A percentile compares a stretch with the other conserved stretches of the same genome.
Conservation (phyloP, 2,113 vertebrate species). For the Heterochromis multidens region DNA sequence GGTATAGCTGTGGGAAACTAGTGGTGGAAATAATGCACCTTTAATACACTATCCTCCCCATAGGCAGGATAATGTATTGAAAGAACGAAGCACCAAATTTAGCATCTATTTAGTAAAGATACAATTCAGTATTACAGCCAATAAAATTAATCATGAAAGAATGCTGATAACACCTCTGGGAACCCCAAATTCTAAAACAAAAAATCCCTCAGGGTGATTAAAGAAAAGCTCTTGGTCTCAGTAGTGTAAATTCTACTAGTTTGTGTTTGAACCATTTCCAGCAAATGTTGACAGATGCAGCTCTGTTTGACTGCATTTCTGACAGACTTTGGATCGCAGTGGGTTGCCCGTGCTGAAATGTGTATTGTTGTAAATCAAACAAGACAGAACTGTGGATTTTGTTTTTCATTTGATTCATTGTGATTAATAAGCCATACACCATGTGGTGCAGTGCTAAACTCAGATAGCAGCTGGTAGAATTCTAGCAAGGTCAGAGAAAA, state of each 20-base stretch:
- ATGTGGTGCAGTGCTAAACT: not conserved
- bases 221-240: not conserved
- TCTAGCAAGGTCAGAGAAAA: slow-evolving; percentile 27
- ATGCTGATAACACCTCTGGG: not conserved
- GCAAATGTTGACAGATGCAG: slow-evolving; percentile 34
- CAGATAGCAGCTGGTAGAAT: slow-evolving; percentile 10
- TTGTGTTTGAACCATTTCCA: not conserved
- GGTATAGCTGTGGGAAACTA: too few species aligned
- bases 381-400: slow-evolving; percentile 33
- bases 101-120: not conserved
- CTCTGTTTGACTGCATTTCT: slow-evolving; percentile 31
- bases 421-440: slow-evolving; percentile 31
- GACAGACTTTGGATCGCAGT: slow-evolving; percentile 35
- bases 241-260: not conserved
- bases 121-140: not conserved
- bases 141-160: not conserved
- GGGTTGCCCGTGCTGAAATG: not conserved
- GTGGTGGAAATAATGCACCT: too few species aligned
- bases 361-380: slow-evolving; percentile 42
- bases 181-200: not conserved
- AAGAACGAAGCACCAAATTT: not conserved
- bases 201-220: not conserved
- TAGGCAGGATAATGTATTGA: not conserved
- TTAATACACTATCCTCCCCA: not conserved
- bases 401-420: slow-evolving; percentile 23